Evolutionary conservation across 2,113 vertebrate species (phyloP).

Genomic region (Candoia aspera): DNA sequence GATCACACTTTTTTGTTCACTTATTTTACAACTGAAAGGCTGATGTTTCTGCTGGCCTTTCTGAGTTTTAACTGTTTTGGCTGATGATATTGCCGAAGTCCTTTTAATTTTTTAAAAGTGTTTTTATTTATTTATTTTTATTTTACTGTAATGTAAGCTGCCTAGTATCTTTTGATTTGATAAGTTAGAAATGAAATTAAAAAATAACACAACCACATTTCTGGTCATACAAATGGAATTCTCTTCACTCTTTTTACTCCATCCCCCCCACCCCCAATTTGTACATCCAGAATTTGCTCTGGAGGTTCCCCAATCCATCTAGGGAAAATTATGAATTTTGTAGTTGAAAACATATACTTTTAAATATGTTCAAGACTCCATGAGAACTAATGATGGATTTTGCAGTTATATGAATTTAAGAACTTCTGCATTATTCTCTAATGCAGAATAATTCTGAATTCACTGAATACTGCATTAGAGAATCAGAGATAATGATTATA

Average conservation of each 20-base stretch:
- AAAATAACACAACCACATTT: background rate
- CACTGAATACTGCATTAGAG: background rate
- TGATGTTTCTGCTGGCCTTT: no score
- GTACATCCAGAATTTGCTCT: background rate
- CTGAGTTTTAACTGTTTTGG: background rate
- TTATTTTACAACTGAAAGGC: no score
- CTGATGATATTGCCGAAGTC: background rate
- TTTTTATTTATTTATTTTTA: background rate
- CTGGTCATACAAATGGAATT: background rate
- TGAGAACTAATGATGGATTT: background rate
- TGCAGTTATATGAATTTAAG: background rate
- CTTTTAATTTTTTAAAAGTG: background rate
- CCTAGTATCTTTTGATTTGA: background rate
- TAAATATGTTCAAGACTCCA: background rate
- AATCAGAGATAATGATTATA: background rate
- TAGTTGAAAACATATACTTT: background rate
- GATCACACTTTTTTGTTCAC: no score
- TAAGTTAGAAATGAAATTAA: background rate
- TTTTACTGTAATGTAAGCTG: background rate
- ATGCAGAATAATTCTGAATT: background rate
- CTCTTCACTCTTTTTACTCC: background rate
- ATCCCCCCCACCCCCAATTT: background rate
- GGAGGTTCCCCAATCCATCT: background rate
- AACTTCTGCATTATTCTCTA: background rate
- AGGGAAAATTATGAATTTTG: no score